Percentiles rank a stretch among this genome's conserved stretches.
phyloP scores from a whole-genome alignment of 2,113 vertebrate species.

The Struthidea cinerea region DNA sequence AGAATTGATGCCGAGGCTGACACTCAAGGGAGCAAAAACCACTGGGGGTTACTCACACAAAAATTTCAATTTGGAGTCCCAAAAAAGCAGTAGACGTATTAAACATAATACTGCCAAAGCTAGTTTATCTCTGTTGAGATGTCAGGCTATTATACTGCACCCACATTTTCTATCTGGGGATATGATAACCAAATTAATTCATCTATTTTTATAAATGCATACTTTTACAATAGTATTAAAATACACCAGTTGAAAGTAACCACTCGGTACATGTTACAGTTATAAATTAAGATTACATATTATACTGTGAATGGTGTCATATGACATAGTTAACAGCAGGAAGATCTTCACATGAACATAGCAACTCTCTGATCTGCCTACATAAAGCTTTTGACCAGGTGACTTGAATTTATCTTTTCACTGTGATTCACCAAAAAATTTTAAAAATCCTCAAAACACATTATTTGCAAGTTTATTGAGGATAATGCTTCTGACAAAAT shows the following conservation, averaged over 20 bases:
- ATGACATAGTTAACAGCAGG: not conserved
- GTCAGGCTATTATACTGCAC: not conserved
- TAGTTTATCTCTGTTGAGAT: not conserved
- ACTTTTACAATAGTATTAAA: not conserved
- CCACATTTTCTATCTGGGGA: not conserved
- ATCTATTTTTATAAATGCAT: not conserved
- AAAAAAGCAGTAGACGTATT: not conserved
- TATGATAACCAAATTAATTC: not conserved
- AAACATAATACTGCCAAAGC: not conserved
- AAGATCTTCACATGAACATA: not conserved
- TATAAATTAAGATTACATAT: not conserved
- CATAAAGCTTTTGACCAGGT: not conserved
- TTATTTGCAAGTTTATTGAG: not conserved
- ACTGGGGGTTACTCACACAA: not conserved
- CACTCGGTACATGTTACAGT: not conserved
- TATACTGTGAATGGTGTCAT: not conserved
- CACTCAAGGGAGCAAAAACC: not conserved
- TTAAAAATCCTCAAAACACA: rapidly evolving
- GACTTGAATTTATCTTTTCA: not conserved
- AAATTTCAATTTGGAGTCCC: not conserved
- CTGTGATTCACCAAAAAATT: not conserved
- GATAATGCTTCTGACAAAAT: not conserved
- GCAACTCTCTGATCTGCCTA: not conserved
- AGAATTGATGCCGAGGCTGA: not conserved
- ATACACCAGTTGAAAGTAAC: not conserved